Evolutionary conservation across 2,113 vertebrate species (phyloP), one percentile per base, ranked within the genome.

Genomic region (Python bivittatus): DNA sequence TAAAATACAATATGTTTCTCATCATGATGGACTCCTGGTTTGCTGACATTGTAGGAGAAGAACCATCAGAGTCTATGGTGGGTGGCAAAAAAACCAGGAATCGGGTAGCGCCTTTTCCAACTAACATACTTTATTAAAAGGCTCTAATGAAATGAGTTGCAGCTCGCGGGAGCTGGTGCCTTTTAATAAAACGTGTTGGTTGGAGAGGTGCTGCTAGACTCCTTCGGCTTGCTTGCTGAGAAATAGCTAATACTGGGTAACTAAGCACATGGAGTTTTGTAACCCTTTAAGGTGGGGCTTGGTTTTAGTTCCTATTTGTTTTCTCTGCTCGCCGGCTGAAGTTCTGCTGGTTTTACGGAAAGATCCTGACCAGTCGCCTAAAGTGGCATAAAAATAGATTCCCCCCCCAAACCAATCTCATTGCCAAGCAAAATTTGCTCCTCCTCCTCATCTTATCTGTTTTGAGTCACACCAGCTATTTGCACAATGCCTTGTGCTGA

Each of bases 401-500:
- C 94, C 10, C 48, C 87, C 33, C 87, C 4, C 22, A 53, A 88
- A 72, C 27, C 85, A 89, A 53, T 91, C 88, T 61, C 88, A 54
- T 92, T 48, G 11, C 95, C 93, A 94, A 95, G 94, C 38, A 96
- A 96, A 97, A 96, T 96, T 95, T 95, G 95, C 94, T 91, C 95
- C 94, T 95, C 93, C 57, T 33, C 92, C 94, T 97, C 97, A 97
- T 97, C 95, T 97, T 94, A 94, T 96, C 96, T 97, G 90, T 94
- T 93, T 91, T 95, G 92, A 95, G 93, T 94, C 93, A 95, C 95
- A 92, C 94, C 92, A 96, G 95, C 88, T 97, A 95, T 97, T 97
- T 97, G 97, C 94, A 96, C 96, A 96, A 96, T 68, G 86, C 94
- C 94, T 95, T 95, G 95, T 96, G 96, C 95, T 97, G 95, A 94